Percentiles rank a stretch among this genome's conserved stretches.
phyloP scores from a whole-genome alignment of 2,888 invertebrate species.

The Aplocera efformata region DNA sequence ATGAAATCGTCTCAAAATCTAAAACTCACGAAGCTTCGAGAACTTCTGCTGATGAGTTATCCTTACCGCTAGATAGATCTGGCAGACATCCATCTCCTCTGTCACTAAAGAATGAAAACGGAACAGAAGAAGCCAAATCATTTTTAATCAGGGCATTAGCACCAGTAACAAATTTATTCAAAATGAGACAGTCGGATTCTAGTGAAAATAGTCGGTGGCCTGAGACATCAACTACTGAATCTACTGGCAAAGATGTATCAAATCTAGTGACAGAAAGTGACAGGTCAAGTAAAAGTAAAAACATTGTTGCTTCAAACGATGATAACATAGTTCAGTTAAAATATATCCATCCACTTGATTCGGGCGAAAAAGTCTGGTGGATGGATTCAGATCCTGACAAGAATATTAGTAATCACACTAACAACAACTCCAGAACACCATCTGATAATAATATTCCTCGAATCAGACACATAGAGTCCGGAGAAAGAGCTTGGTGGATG shows the following conservation, averaged over 20 bases:
- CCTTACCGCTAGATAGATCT: conserved; percentile 73
- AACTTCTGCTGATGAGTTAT: conserved; percentile 81
- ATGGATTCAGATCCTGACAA: conserved; percentile 69
- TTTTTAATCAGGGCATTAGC: conserved; percentile 87
- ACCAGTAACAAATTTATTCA: conserved; percentile 88
- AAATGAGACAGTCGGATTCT: conserved; percentile 78
- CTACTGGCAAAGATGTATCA: conserved; percentile 68
- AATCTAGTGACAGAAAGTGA: conserved; percentile 76
- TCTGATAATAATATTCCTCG: conserved; percentile 41
- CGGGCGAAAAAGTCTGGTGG: conserved; percentile 87
- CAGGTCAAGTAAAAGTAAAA: conserved; percentile 54
- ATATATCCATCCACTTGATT: conserved; percentile 81
- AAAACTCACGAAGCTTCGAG: conserved; percentile 62
- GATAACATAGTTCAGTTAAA: conserved; percentile 63
- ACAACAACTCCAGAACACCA: conserved; percentile 26
- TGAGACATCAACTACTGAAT: conserved; percentile 62
- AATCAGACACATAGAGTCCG: conserved; percentile 83
- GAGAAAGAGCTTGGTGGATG: conserved; percentile 86
- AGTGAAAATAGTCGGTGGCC: conserved; percentile 71
- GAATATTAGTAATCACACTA: conserved; percentile 24
- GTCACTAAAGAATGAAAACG: conserved; percentile 63
- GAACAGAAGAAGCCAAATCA: conserved; percentile 84
- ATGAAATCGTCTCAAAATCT: conserved; percentile 61
- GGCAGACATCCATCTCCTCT: conserved; percentile 76
- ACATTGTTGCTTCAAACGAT: conserved; percentile 68